A percentile compares a stretch with the other conserved stretches of the same genome.
Evolutionary conservation across 2,797 vertebrate genomes (phyloP).

Genomic region (Hephaestus fuliginosus): DNA sequence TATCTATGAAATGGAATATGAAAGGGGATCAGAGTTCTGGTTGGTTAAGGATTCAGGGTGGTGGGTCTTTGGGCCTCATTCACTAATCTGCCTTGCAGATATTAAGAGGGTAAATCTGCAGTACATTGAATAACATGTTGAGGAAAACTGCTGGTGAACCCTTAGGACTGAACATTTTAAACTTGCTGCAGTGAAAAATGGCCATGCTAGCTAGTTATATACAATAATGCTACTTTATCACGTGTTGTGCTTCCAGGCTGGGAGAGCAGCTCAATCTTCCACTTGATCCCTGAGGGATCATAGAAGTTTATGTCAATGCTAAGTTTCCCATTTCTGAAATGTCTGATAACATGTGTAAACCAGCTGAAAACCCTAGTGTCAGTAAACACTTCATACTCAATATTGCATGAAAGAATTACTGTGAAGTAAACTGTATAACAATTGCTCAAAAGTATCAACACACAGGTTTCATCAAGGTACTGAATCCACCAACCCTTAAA

Average conservation of each 20-base stretch:
- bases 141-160: not conserved
- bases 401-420: not conserved
- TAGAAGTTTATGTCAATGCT: slow-evolving; percentile 11
- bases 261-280: slow-evolving; percentile 6
- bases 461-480: not conserved
- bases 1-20: slow-evolving; percentile 55
- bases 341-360: not conserved
- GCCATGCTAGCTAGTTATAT: not conserved
- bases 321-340: slow-evolving; percentile 17
- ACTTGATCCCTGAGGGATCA: slow-evolving; percentile 8
- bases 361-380: not conserved
- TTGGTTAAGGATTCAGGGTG: slow-evolving; percentile 16
- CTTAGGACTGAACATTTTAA: not conserved
- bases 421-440: not conserved
- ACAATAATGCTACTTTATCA: slow-evolving; percentile 19
- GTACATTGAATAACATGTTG: not conserved
- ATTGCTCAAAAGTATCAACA: not conserved
- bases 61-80: slow-evolving; percentile 10
- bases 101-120: slow-evolving; percentile 13
- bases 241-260: not conserved
- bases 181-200: slow-evolving; percentile 8
- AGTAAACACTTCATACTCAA: not conserved
- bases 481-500: not conserved
- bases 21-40: slow-evolving; percentile 42
- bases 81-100: slow-evolving; percentile 25